A percentile compares a stretch with the other conserved stretches of the same genome.
Evolutionary conservation across 2,888 invertebrate species (phyloP).

Genomic region (Limnephilus rhombicus): DNA sequence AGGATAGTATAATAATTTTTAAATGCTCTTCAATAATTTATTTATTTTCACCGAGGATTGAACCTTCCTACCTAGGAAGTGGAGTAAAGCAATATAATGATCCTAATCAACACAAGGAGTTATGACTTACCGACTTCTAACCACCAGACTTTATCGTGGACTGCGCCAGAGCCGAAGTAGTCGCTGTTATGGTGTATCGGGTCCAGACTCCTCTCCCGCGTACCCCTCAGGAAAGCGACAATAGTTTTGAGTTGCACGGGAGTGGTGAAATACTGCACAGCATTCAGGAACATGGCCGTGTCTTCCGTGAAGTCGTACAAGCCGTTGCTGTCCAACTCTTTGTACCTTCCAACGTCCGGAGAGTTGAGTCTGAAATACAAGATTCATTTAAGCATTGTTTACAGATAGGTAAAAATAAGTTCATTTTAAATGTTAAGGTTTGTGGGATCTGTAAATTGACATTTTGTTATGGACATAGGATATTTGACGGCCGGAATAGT

Average conservation of each 20-base stretch:
- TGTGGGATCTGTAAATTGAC: too few relatives aligned
- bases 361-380: conserved; percentile 37
- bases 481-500: too few relatives aligned
- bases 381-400: too few relatives aligned
- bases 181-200: conserved; percentile 63
- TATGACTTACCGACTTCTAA: conserved; percentile 59
- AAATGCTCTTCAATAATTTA: too few relatives aligned
- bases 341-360: conserved; percentile 66
- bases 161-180: conserved; percentile 65
- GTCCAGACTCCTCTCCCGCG: conserved; percentile 67
- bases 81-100: background rate
- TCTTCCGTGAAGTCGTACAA: conserved; percentile 77
- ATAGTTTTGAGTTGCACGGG: conserved; percentile 70
- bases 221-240: conserved; percentile 71
- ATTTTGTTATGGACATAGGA: too few relatives aligned
- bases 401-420: background rate
- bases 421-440: too few relatives aligned
- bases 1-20: too few relatives aligned
- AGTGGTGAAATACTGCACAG: conserved; percentile 72
- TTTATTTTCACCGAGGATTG: too few relatives aligned
- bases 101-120: background rate
- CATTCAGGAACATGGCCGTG: conserved; percentile 74
- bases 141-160: conserved; percentile 62
- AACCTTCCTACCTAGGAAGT: too few relatives aligned
- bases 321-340: conserved; percentile 71